Percentiles rank a stretch among this genome's conserved stretches.
Conservation (phyloP, 2,113 vertebrate species). For the Dromas ardeola region DNA sequence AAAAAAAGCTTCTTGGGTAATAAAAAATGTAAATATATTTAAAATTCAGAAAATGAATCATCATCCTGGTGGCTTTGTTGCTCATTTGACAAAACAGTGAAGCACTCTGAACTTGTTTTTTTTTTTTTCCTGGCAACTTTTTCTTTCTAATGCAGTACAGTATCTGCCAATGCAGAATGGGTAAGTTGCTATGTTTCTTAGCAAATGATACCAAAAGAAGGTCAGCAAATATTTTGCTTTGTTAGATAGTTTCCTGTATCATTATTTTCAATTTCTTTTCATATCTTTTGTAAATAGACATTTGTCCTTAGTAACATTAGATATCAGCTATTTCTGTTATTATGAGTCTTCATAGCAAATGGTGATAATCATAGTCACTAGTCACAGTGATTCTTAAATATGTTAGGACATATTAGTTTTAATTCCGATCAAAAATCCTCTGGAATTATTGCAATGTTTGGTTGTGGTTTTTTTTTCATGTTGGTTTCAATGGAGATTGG, state of each 20-base stretch:
- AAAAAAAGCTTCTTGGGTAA: neutral
- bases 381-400: neutral
- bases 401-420: neutral
- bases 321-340: neutral
- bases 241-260: neutral
- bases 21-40: neutral
- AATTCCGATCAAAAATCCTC: neutral
- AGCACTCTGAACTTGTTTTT: neutral
- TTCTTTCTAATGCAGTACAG: neutral
- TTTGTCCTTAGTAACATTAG: neutral
- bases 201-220: neutral
- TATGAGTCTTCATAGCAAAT: neutral
- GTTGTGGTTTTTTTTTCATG: neutral
- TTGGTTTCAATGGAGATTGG: neutral
- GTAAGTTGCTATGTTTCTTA: neutral
- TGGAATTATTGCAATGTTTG: neutral
- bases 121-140: neutral
- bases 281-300: neutral
- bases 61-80: neutral
- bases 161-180: neutral
- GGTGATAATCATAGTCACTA: neutral
- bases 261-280: neutral
- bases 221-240: neutral
- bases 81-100: neutral
- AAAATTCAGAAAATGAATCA: neutral